phyloP scores from a whole-genome alignment of 2,797 vertebrate genomes.

The Gallinago stenura region DNA sequence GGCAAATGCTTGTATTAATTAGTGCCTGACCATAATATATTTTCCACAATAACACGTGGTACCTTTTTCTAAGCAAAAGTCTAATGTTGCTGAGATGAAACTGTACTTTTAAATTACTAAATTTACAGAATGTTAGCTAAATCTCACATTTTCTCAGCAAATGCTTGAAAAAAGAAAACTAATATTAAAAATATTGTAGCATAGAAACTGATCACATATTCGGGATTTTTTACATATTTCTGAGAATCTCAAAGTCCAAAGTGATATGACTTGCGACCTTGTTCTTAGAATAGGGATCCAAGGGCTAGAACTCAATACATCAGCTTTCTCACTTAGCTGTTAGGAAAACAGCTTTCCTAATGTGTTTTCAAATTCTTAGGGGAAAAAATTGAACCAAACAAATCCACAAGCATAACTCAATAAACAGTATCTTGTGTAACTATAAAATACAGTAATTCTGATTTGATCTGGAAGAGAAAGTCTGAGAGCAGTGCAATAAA shows the following conservation, averaged over 20 bases:
- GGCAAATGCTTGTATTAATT: constrained; percentile 44
- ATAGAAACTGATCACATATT: background rate
- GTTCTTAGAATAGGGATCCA: background rate
- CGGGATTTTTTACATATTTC: constrained; percentile 6
- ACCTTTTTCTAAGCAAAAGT: constrained; percentile 47
- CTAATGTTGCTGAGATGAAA: background rate
- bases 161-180: constrained; percentile 9
- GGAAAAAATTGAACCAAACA: background rate
- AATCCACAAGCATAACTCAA: background rate
- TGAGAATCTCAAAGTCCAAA: background rate
- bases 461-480: constrained; percentile 43
- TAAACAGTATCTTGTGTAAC: background rate
- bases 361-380: background rate
- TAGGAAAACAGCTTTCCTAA: background rate
- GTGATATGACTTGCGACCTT: background rate
- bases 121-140: constrained; percentile 28
- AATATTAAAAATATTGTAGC: constrained; percentile 9
- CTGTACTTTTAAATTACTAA: background rate
- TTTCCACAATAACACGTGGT: background rate
- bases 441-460: background rate
- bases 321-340: background rate
- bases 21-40: background rate
- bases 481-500: background rate
- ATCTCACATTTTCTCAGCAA: constrained; percentile 7
- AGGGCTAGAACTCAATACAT: background rate